Base-by-base conservation (phyloP, 2,113 vertebrate genomes). In the Ctenomys sociabilis region DNA sequence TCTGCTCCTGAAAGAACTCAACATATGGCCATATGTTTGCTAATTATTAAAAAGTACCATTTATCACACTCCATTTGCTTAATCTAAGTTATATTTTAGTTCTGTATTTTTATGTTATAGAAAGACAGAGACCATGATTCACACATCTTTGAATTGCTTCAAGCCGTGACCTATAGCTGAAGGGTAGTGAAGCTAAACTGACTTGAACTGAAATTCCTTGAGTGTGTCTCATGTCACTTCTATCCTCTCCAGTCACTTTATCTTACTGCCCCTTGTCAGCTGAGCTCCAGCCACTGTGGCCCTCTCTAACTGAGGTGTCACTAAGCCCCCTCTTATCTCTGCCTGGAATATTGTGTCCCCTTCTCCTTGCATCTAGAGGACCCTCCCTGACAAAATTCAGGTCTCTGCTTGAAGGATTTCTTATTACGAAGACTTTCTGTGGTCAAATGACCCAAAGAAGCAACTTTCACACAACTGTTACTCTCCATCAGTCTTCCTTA, bases 271-370 rank as follows among this genome's bases (percentile, higher is more conserved):
- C 6, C 32, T 82, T 37, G 7, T 40, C 61, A 73, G 35, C 13
- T n/a, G 32, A 61, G 24, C 37, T 95, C 35, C 54, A 66, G 43
- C 40, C 52, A 72, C 35, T 26, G 0, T 30, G 12, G 7, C 30
- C 68, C 84, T 88, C 88, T 91, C 88, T 66, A 95, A 90, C 75
- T 78, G 59, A 61, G 32, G 66, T 35, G 5, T 90, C 17, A 52
- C 28, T 21, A 87, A 83, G 10, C 14, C 22, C 21, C 72, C 22
- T 52, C 72, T 32, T 87, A 22, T 49, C 37, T 77, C 81, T 80
- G 30, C 16, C 28, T 57, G 28, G 52, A 86, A 49, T n/a, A 24
- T 21, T 83, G 37, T n/a, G 81, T 32, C 40, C 61, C 30, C 45
- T 54, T 35, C 17, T 7, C 66, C 49, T 85, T 90, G 61, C 35